Conservation (phyloP, 1,140 invertebrate genomes). For the Heliconius nattereri region DNA sequence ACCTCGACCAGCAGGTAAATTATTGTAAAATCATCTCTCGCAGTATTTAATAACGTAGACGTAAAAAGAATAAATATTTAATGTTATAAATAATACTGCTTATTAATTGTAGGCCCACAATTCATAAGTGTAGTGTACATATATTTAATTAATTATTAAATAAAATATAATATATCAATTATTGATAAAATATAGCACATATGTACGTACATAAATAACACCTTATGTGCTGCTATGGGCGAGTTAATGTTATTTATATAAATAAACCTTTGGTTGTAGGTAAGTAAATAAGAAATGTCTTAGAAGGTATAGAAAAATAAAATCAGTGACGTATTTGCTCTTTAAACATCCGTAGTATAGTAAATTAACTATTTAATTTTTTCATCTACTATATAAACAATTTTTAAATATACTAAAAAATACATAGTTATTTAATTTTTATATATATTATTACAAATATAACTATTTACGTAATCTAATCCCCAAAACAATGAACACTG, state of each 20-base stretch:
- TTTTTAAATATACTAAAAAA: neutral
- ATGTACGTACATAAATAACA: neutral
- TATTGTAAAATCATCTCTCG: too few relatives aligned
- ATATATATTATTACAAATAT: neutral
- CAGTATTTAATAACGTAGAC: too few relatives aligned
- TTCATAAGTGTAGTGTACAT: too few relatives aligned
- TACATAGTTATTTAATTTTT: neutral
- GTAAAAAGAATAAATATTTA: too few relatives aligned
- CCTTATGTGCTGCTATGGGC: neutral
- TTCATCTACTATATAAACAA: too few relatives aligned
- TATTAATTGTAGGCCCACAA: too few relatives aligned
- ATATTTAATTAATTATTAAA: neutral
- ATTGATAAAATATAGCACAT: neutral
- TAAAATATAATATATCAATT: neutral
- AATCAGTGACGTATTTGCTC: neutral
- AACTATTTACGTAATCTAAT: constrained; percentile 28
- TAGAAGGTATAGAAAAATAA: neutral
- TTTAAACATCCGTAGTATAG: too few relatives aligned
- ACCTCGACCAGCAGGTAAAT: too few relatives aligned
- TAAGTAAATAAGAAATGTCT: neutral
- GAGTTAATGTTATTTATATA: neutral
- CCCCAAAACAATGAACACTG: constrained; percentile 19
- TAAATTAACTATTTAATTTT: too few relatives aligned
- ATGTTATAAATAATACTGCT: too few relatives aligned
- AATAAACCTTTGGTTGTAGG: neutral